Evolutionary conservation across 2,888 invertebrate genomes (phyloP).

Genomic region (Odontocolon sp.): DNA sequence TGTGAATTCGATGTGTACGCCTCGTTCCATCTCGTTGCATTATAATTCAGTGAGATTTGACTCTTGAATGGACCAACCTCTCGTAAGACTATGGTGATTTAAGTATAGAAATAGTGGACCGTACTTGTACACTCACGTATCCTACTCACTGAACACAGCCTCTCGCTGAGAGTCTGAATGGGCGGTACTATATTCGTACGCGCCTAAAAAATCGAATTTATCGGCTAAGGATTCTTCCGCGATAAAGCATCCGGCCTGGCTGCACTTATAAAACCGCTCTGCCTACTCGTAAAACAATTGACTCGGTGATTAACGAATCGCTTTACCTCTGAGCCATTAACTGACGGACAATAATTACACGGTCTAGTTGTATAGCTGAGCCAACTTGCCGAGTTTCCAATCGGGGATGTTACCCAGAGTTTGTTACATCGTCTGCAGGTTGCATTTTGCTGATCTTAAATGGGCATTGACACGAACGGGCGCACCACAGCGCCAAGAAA

Average conservation of each 20-base stretch:
- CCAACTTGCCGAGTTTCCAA: neutral
- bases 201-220: conserved; percentile 69
- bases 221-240: conserved; percentile 60
- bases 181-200: conserved; percentile 72
- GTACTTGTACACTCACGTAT: neutral
- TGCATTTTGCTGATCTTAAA: conserved; percentile 61
- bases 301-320: conserved; percentile 61
- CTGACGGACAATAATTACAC: conserved; percentile 60
- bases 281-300: conserved; percentile 61
- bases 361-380: conserved; percentile 38
- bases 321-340: conserved; percentile 13
- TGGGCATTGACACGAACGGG: conserved; percentile 56
- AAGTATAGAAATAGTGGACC: neutral
- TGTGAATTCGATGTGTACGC: conserved; percentile 62
- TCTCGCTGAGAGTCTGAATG: conserved; percentile 66
- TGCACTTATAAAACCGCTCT: conserved; percentile 28
- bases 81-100: conserved; percentile 43
- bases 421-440: conserved; percentile 58
- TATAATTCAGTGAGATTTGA: conserved; percentile 71
- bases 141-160: conserved; percentile 52
- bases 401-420: conserved; percentile 52
- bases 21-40: neutral
- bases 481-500: neutral
- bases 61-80: conserved; percentile 71
- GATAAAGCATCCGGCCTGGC: conserved; percentile 66